Evolutionary conservation across 2,797 vertebrate genomes (phyloP), one percentile per base, ranked within the genome.

Genomic region (Acrossocheilus fasciatus): DNA sequence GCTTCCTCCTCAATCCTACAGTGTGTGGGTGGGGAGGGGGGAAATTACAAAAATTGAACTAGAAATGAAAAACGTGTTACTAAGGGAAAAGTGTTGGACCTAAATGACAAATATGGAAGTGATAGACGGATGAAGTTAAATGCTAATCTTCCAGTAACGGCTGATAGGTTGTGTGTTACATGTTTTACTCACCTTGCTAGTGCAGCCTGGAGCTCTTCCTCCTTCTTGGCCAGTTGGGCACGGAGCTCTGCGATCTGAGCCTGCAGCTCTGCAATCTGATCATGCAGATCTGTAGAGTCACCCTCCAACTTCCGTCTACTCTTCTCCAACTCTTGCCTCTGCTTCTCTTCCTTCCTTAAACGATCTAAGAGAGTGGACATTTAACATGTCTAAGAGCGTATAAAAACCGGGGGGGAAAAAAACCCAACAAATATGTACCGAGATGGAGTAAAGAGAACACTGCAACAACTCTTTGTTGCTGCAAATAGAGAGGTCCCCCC

Each of bases 141-240:
- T 23, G 15, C 15, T 66, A 12, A 64, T 81, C 9, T 10, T 68
- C 23, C 20, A 70, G 64, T 6, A 70, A 69, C 17, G 4, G 4
- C 0, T 0, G 41, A 52, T 62, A 73, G 2, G 59, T 66, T 68
- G 15, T 18, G 41, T 4, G 17, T n/a, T 9, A 6, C 20, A 26
- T 2, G 1, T 34, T 78, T 41, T 4, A 23, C 36, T 62, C 84
- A 98, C 98, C 97, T 97, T 92, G 97, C 95, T 87, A 99, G 93
- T 2, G 97, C 97, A 8, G 96, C 95, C 34, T 96, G 97, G 12
- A 99, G 95, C 77, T 99, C 98, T 90, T 99, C 98, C 91, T 99
- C 98, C 74, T 99, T 99, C 93, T 98, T 99, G 45, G 97, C 97
- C 87, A 99, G 94, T 91, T 98, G 98, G 91, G 98, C 96, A 88